Base-by-base conservation (phyloP, 37 sponge, comb jelly and placozoan species). In the Cladorhizidae sp. region DNA sequence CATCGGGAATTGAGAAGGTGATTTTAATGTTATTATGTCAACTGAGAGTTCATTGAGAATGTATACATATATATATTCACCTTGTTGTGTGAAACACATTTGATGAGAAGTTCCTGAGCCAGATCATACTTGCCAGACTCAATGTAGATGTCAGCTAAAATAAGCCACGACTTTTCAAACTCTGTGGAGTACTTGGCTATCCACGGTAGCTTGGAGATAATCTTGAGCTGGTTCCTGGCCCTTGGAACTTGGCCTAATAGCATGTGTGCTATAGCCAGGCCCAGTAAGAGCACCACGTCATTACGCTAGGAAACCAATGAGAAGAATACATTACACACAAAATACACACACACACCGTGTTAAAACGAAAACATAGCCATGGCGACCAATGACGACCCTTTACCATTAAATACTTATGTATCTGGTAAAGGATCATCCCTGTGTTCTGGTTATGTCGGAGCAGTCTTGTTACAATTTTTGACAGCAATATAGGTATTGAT, bases 91-190 rank as follows among this genome's bases (percentile, higher is more conserved):
- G 79, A 72, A 21, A 93, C 64, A 63, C 94, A 91, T 73, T 87
- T 90, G 80, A 87, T 95, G 43, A 98, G 77, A 50, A 89, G 88
- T 33, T 96, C 99, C 63, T 83, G 80, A 21, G 99, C 94, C 77
- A 94, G 57, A 61, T 98, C 99, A 81, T 85, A 92, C 80, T 98
- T 98, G 31, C 88, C 89, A 56, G 83, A 81, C 79, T 94, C 93
- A 39, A 99, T 88, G 76, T 94, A 94, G 45, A 94, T 85, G 83
- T 99, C 99, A 25, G 97, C 93, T n/a, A 96, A 82, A 14, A 99
- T 82, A 38, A 99, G 77, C 97, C 95, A 94, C 52, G 89, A 64
- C 72, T 76, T 80, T 73, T 99, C 99, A 83, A 96, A 90, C 25
- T 92, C 93, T 8, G 90, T 97, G 8, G 93, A 93, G 70, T 89